phyloP scores from a whole-genome alignment of 2,888 invertebrate species.

The Icerya purchasi region DNA sequence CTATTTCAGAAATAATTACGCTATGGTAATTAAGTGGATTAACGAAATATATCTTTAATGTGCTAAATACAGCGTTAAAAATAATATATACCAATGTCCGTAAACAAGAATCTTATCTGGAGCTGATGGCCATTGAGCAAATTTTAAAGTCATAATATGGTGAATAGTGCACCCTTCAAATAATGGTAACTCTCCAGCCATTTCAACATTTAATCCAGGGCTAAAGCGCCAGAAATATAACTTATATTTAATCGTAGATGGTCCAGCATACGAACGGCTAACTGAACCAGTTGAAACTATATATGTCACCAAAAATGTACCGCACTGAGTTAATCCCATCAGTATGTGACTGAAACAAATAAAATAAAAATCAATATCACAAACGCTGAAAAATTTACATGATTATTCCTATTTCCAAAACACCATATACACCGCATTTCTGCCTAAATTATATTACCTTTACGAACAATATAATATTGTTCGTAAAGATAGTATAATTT shows the following conservation, averaged over 20 bases:
- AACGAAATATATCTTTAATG: too few species aligned
- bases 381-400: too few species aligned
- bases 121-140: conserved; percentile 50
- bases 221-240: conserved; percentile 44
- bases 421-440: too few species aligned
- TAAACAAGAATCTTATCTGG: conserved; percentile 41
- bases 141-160: conserved; percentile 33
- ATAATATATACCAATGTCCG: conserved; percentile 42
- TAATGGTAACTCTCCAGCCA: conserved; percentile 36
- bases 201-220: conserved; percentile 32
- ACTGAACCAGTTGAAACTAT: conserved; percentile 36
- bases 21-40: too few species aligned
- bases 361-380: too few species aligned
- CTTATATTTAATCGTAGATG: conserved; percentile 31
- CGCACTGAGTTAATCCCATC: conserved; percentile 87
- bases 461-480: too few species aligned
- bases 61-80: too few species aligned
- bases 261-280: conserved; percentile 15
- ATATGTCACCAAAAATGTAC: conserved; percentile 77
- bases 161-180: conserved; percentile 33
- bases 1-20: too few species aligned
- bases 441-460: too few species aligned
- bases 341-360: conserved; percentile 53
- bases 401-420: too few species aligned
- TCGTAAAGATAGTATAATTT: too few species aligned